Percentiles rank a stretch among this genome's conserved stretches.
Conservation (phyloP, 2,113 vertebrate species). For the Polyodon spathula region DNA sequence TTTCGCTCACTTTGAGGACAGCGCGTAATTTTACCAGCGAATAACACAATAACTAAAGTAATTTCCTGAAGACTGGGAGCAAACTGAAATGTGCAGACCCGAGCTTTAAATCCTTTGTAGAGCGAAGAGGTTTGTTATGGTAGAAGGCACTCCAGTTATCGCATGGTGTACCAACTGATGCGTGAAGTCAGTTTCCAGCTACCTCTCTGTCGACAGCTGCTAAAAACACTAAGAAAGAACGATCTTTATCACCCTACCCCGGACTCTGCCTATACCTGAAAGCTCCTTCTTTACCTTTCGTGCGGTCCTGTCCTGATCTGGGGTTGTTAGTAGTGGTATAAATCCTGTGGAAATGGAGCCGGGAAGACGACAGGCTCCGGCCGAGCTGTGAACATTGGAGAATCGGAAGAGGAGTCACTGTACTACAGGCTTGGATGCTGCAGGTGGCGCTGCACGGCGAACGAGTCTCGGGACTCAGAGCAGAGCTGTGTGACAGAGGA, state of each 20-base stretch:
- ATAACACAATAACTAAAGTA: constrained; percentile 18
- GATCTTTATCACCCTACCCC: constrained; percentile 38
- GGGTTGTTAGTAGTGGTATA: constrained; percentile 49
- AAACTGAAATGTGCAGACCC: constrained; percentile 12
- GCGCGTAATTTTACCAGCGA: constrained; percentile 56
- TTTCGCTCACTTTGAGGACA: constrained; percentile 39
- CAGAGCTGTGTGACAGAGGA: constrained; percentile 15
- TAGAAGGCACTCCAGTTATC: constrained; percentile 50
- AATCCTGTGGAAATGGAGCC: constrained; percentile 63
- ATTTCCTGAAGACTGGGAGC: constrained; percentile 25
- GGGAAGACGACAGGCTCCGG: constrained; percentile 59
- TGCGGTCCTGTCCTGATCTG: constrained; percentile 57
- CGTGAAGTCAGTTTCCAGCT: constrained; percentile 58
- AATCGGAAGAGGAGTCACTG: constrained; percentile 51
- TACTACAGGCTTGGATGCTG: constrained; percentile 37
- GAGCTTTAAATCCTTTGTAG: constrained; percentile 41
- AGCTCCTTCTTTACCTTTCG: constrained; percentile 60
- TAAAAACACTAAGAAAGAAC: constrained; percentile 64
- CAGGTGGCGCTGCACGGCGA: constrained; percentile 33
- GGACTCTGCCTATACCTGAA: constrained; percentile 20
- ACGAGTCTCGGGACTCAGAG: constrained; percentile 15
- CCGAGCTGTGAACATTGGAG: constrained; percentile 71
- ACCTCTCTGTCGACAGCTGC: constrained; percentile 45
- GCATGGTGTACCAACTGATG: constrained; percentile 62
- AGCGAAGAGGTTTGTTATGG: constrained; percentile 51